These are phyloP conservation scores for Cryptus viduatorius DNA, from an alignment of 2,888 invertebrate species.

Conservation along the genomic window DNA sequence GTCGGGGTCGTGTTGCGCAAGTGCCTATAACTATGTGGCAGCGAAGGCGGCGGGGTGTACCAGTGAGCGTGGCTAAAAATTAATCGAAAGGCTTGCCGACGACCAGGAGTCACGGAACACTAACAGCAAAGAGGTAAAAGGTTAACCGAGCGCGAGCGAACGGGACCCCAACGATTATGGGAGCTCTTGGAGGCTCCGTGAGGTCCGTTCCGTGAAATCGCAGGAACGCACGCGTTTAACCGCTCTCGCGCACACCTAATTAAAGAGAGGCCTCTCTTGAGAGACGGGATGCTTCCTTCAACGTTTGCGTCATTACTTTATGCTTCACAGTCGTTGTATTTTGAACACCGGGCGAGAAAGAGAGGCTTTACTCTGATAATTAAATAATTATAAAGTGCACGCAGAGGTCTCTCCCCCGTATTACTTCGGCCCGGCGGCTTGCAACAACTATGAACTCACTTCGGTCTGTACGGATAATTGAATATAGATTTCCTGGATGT, in stretches of 20 bases:
- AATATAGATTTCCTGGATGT: constrained; percentile 36
- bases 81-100: constrained; percentile 68
- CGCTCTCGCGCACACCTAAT: constrained; percentile 71
- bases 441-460: constrained; percentile 40
- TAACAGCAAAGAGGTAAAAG: constrained; percentile 72
- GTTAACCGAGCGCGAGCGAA: constrained; percentile 72
- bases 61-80: constrained; percentile 65
- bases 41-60: constrained; percentile 13
- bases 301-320: constrained; percentile 67
- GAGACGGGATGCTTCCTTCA: constrained; percentile 53
- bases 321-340: constrained; percentile 48
- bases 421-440: constrained; percentile 43
- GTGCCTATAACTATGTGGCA: constrained; percentile 14
- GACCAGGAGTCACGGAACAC: constrained; percentile 30
- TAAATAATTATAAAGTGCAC: constrained; percentile 67
- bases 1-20: constrained; percentile 7
- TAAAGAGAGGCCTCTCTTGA: constrained; percentile 65
- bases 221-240: constrained; percentile 73
- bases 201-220: constrained; percentile 78
- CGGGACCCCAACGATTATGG: constrained; percentile 72
- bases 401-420: constrained; percentile 47
- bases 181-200: constrained; percentile 60
- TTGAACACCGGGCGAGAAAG: constrained; percentile 53
- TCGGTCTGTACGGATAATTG: constrained; percentile 44
- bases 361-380: constrained; percentile 52